These are phyloP conservation scores for Drosophila hawaiiensis DNA, from an alignment of 2,888 invertebrate genomes.

Conservation along the genomic window DNA sequence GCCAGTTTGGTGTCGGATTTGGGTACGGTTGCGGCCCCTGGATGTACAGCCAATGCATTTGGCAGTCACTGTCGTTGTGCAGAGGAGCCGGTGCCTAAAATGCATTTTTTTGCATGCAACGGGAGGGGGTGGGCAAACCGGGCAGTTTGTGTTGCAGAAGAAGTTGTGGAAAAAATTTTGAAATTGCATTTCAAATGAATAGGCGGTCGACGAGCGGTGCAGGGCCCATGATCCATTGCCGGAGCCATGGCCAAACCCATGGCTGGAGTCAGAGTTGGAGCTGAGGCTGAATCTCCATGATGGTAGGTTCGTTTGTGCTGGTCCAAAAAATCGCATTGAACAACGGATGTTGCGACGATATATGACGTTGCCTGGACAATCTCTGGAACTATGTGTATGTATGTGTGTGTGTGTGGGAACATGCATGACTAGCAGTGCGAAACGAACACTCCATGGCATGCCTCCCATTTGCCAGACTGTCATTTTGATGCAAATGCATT, in stretches of 20 bases:
- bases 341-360: slow-evolving; percentile 75
- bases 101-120: slow-evolving; percentile 76
- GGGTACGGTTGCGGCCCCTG: background rate
- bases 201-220: slow-evolving; percentile 44
- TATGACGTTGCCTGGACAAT: slow-evolving; percentile 65
- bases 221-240: slow-evolving; percentile 21
- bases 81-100: slow-evolving; percentile 70
- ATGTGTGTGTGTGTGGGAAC: slow-evolving; percentile 26
- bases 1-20: slow-evolving; percentile 28
- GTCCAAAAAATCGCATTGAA: slow-evolving; percentile 67
- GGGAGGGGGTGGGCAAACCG: background rate
- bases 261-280: slow-evolving; percentile 4
- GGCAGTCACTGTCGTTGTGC: slow-evolving; percentile 35
- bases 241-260: slow-evolving; percentile 1
- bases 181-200: slow-evolving; percentile 82
- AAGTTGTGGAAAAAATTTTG: slow-evolving; percentile 73
- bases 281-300: slow-evolving; percentile 27
- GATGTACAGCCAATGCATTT: slow-evolving; percentile 45
- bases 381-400: slow-evolving; percentile 28
- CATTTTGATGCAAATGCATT: slow-evolving; percentile 77
- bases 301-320: slow-evolving; percentile 53
- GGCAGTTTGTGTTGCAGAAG: slow-evolving; percentile 56
- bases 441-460: slow-evolving; percentile 18
- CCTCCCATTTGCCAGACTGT: slow-evolving; percentile 18
- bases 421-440: slow-evolving; percentile 71